Base-by-base conservation (phyloP, 2,888 invertebrate species). In the Zeuzera pyrina region DNA sequence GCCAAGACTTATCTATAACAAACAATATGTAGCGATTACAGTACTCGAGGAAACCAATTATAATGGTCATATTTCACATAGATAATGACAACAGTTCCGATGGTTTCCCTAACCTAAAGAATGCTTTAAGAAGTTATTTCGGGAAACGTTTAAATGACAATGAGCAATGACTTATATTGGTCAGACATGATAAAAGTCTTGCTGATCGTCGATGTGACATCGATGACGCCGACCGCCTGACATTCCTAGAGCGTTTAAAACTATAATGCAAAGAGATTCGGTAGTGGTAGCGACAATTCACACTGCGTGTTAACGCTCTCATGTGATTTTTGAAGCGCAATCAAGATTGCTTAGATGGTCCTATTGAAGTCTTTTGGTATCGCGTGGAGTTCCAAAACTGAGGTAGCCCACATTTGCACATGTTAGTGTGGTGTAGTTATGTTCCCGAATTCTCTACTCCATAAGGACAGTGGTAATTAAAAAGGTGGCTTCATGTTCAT, bases 361-460 rank as follows among this genome's bases (percentile, higher is more conserved):
- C 29, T 11, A 23, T 42, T 30, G 35, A 26, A 14, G 51, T 58
- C 29, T 47, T 30, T 41, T 49, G 52, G 57, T 53, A 48, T 15
- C 29, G 53, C 26, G 39, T 62, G 1, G 59, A 62, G n/a, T 64
- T 62, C 21, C 52, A 61, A 35, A 58, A 58, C 19, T 34, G 55
- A 1, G 59, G 55, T 5, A 59, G 56, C 26, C 57, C 57, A 6
- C 55, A 57, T 39, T 25, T 58, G n/a, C 57, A 58, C 32, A 56
- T 55, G 51, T 30, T 57, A 1, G 16, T 56, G 0, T 61, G 57
- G 58, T 49, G 49, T 37, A 6, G 12, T 1, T 21, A 30, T 37
- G 3, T 45, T 19, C 47, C 49, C 0, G 29, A 42, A 8, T 45
- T 51, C 11, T 27, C 16, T 6, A 45, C 35, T 26, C 34, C 30